Evolutionary conservation across 2,888 invertebrate genomes (phyloP), one percentile per base, ranked within the genome.

Genomic region (Ptychoptera contaminata): DNA sequence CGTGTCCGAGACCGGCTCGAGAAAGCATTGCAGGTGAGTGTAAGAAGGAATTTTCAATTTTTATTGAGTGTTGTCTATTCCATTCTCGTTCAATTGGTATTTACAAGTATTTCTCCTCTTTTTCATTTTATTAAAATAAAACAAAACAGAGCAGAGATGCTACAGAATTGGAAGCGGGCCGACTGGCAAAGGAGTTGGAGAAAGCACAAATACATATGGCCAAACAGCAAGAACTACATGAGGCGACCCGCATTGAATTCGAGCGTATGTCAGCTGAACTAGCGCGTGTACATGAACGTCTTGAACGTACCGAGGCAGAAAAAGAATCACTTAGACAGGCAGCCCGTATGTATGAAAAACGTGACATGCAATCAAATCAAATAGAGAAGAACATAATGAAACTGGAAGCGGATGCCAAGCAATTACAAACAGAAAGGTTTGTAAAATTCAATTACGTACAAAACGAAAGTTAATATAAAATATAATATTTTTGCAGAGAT

Each of bases 361-460:
- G 83, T 48, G 82, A 85, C 43, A 74, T 80, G 52, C 82, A 82
- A 59, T 77, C 80, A 8, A 82, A 83, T 48, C 84, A 86, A 46
- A 73, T 87, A 51, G 87, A 90, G 63, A 87, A 87, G 60, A 81
- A 86, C 58, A 78, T 86, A 53, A 79, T 81, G 43, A 88, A 88
- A 62, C 68, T 87, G 53, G 90, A 91, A 61, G 76, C 77, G 1
- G 90, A 91, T 51, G 77, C 85, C 45, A 87, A 87, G 56, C 87
- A 90, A 62, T 62, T 91, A 55, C 82, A 84, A 14, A 76, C 83
- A 51, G 91, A 91, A 61, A 53, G 64, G 23, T 23, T 23, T 23
- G 23, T 23, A 7, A 23, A 23, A 23, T 23, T 23, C 23, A 23
- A 23, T 23, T 23, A 23, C 23, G 4, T 34, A 10, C 34, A 34